phyloP scores from a whole-genome alignment of 2,797 vertebrate species.

The Sebastes wilsoni region DNA sequence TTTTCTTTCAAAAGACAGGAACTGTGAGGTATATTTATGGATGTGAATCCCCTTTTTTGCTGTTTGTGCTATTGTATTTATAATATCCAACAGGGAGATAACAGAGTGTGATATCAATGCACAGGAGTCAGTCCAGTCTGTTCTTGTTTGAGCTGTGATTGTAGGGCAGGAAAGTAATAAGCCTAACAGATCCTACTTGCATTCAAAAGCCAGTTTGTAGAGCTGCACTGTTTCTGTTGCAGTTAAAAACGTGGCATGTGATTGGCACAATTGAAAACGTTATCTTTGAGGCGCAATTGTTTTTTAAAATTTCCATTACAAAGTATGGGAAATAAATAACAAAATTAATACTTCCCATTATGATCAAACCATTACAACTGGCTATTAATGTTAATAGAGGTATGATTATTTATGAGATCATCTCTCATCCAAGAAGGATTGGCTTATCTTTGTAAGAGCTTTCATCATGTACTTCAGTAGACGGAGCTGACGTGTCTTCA shows the following conservation, averaged over 20 bases:
- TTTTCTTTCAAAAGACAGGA: slow-evolving; percentile 7
- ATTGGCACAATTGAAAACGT: slow-evolving; percentile 23
- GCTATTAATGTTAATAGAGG: slow-evolving; percentile 42
- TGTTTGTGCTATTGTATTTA: not conserved
- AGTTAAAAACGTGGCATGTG: slow-evolving; percentile 4
- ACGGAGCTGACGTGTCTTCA: slow-evolving; percentile 20
- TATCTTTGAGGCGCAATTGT: slow-evolving; percentile 64
- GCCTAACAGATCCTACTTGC: slow-evolving; percentile 28
- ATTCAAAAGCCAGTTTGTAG: slow-evolving; percentile 14
- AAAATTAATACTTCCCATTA: slow-evolving; percentile 53
- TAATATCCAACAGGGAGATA: slow-evolving; percentile 2
- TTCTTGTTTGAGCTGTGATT: slow-evolving; percentile 37
- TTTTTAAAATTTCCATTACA: slow-evolving; percentile 56
- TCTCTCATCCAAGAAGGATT: slow-evolving; percentile 27
- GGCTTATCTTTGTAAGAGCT: slow-evolving; percentile 33
- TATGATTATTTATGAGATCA: slow-evolving; percentile 56
- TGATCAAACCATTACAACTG: slow-evolving; percentile 50
- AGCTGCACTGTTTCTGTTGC: not conserved
- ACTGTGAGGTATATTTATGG: not conserved
- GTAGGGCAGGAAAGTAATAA: slow-evolving; percentile 15
- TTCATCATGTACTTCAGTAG: slow-evolving; percentile 44
- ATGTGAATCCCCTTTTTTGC: not conserved
- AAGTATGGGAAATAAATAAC: slow-evolving; percentile 46
- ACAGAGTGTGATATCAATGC: slow-evolving; percentile 11
- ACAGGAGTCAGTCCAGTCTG: slow-evolving; percentile 17